Evolutionary conservation across 2,888 invertebrate genomes (phyloP).

Genomic region (Heliconius aoede): DNA sequence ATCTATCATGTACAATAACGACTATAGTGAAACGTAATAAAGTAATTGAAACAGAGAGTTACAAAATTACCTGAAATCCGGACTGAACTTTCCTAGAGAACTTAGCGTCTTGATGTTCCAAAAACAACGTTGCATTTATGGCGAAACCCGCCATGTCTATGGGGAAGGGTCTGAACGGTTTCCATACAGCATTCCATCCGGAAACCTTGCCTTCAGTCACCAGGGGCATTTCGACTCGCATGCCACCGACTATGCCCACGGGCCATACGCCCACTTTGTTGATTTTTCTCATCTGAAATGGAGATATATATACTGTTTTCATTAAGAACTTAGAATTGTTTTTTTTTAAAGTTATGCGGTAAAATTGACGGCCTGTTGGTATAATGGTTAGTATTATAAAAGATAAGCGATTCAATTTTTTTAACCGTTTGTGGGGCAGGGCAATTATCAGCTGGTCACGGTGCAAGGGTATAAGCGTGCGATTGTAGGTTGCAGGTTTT

Average conservation of each 20-base stretch:
- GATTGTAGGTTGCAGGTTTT: no score
- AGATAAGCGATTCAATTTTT: no score
- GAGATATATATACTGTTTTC: background rate
- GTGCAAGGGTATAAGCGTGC: no score
- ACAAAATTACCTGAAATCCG: constrained; percentile 87
- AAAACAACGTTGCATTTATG: constrained; percentile 89
- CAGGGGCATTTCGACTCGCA: constrained; percentile 95
- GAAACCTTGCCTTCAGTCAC: constrained; percentile 84
- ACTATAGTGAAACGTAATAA: no score
- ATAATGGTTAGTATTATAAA: no score
- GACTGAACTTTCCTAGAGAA: constrained; percentile 94
- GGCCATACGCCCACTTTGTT: constrained; percentile 96
- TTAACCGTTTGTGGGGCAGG: no score
- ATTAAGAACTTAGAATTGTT: background rate
- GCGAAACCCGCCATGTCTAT: constrained; percentile 99
- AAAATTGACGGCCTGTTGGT: no score
- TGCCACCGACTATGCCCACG: constrained; percentile 97
- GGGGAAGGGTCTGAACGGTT: constrained; percentile 95
- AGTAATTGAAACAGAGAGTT: no score
- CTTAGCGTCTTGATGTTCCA: constrained; percentile 87
- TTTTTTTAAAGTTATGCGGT: background rate
- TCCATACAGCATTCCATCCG: constrained; percentile 90
- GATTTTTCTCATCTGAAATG: constrained; percentile 90
- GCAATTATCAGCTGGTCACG: no score
- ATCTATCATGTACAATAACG: no score